Evolutionary conservation across 2,888 invertebrate genomes (phyloP).

Genomic region (Hydraecia micacea): DNA sequence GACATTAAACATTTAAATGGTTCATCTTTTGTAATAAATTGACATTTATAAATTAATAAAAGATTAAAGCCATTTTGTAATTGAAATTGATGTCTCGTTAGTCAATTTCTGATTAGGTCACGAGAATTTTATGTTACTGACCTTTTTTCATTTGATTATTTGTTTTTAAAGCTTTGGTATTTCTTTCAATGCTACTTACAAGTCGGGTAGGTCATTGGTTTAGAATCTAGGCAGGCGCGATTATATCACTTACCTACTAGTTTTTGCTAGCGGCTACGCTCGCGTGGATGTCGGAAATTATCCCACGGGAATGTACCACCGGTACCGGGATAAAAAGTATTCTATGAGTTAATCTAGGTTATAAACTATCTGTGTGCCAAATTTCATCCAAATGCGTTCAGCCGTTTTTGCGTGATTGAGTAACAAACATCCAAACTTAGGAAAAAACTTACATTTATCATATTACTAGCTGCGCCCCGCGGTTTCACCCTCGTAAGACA

Average conservation of each 20-base stretch:
- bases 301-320: neutral
- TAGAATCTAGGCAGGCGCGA: neutral
- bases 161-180: neutral
- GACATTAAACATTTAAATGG: slow-evolving; percentile 1
- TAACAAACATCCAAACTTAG: neutral
- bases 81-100: slow-evolving; percentile 13
- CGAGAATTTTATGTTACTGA: neutral
- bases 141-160: neutral
- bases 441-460: neutral
- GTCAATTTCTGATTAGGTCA: neutral
- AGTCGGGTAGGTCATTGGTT: neutral
- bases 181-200: neutral
- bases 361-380: neutral
- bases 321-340: neutral
- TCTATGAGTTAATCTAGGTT: neutral
- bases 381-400: neutral
- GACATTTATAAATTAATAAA: slow-evolving; percentile 22
- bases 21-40: slow-evolving; percentile 38
- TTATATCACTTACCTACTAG: neutral
- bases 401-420: neutral
- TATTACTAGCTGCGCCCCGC: too few species aligned
- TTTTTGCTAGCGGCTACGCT: neutral
- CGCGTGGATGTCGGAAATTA: neutral
- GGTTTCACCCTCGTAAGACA: too few species aligned
- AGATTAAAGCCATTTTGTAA: slow-evolving; percentile 33